Conservation (phyloP, 2,113 vertebrate genomes). For the Motacilla tschutschensis region DNA sequence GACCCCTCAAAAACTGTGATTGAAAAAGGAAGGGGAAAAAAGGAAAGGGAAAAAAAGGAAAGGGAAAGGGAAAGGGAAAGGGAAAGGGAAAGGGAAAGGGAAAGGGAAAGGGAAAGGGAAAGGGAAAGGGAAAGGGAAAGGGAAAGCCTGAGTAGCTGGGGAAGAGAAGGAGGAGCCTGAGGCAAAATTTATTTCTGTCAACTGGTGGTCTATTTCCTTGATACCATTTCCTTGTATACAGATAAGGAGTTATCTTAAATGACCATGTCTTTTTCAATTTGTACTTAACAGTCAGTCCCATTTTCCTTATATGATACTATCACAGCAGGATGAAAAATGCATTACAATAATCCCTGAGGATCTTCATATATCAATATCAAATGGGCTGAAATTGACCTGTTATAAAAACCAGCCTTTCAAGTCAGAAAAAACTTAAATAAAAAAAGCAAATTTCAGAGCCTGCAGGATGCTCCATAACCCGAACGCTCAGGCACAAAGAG, state of each 20-base stretch:
- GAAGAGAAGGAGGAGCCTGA: conserved; percentile 69
- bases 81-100: neutral
- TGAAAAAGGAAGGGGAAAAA: neutral
- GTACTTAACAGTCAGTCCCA: conserved; percentile 84
- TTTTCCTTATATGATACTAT: conserved; percentile 80
- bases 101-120: neutral
- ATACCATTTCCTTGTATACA: conserved; percentile 87
- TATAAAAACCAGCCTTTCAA: conserved; percentile 74
- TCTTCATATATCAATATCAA: conserved; percentile 86
- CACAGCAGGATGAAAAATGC: conserved; percentile 80
- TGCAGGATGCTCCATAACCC: neutral
- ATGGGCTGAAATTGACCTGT: conserved; percentile 81
- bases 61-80: too few relatives aligned
- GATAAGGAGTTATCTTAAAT: conserved; percentile 97
- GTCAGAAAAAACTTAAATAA: conserved; percentile 58
- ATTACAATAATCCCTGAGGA: conserved; percentile 80
- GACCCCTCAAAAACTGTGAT: neutral
- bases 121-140: neutral
- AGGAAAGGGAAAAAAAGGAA: too few relatives aligned
- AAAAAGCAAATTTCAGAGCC: conserved; percentile 61
- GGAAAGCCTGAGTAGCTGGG: neutral
- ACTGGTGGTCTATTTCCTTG: conserved; percentile 83
- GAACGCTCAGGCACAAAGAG: neutral
- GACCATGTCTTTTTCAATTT: conserved; percentile 96
- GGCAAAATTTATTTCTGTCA: conserved; percentile 88